These are phyloP conservation scores for Brachyistius frenatus DNA, from an alignment of 2,113 vertebrate genomes.

Conservation along the genomic window DNA sequence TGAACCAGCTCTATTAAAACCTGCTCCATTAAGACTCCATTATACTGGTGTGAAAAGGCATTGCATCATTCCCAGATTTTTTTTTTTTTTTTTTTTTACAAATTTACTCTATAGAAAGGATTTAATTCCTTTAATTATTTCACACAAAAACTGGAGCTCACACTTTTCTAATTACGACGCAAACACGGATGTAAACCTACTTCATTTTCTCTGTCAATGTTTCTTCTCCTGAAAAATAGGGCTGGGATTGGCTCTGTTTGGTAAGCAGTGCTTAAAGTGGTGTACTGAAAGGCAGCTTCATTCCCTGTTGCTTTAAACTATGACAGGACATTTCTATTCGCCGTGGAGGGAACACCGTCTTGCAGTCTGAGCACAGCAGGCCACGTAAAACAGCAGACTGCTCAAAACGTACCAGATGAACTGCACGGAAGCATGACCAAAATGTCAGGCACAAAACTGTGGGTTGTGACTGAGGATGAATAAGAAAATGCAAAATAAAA, in stretches of 20 bases:
- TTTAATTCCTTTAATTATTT: constrained; percentile 36
- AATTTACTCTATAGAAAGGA: constrained; percentile 32
- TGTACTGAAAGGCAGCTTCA: constrained; percentile 32
- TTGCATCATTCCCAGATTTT: constrained; percentile 11
- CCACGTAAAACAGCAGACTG: constrained; percentile 16
- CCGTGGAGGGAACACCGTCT: constrained; percentile 22
- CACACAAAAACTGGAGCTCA: constrained; percentile 16
- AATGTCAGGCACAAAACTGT: not conserved
- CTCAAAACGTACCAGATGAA: constrained; percentile 12
- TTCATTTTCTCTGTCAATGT: constrained; percentile 28
- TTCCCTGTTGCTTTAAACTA: constrained; percentile 44
- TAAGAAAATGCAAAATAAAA: not conserved
- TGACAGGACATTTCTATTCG: constrained; percentile 37
- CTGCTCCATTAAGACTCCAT: constrained; percentile 49
- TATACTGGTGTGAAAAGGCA: constrained; percentile 22
- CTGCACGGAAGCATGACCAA: not conserved
- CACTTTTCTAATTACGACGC: constrained; percentile 32
- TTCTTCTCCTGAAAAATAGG: constrained; percentile 8
- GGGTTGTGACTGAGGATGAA: not conserved
- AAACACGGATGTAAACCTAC: constrained; percentile 7
- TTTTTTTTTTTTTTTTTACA: not conserved
- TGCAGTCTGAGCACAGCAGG: constrained; percentile 37
- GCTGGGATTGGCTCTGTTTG: constrained; percentile 11
- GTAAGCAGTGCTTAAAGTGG: constrained; percentile 27
- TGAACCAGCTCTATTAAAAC: constrained; percentile 45